Conservation (phyloP, 2,797 vertebrate species). For the Alexandromys oeconomus region DNA sequence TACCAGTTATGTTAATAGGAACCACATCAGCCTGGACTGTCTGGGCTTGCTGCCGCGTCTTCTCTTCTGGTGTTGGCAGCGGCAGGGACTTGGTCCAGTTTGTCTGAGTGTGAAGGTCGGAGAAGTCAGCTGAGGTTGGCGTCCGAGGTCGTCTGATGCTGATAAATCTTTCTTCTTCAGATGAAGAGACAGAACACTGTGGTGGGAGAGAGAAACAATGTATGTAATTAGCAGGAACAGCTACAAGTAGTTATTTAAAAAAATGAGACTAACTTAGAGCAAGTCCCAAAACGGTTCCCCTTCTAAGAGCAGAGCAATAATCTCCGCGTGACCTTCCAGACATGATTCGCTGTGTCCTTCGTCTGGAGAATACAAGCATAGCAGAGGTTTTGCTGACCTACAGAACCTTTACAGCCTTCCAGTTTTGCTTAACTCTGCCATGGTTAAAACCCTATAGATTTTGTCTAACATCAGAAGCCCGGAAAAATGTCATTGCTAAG, state of each 20-base stretch:
- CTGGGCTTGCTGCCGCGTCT: conserved; percentile 95
- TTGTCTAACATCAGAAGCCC: background rate
- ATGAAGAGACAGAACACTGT: conserved; percentile 86
- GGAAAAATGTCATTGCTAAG: background rate
- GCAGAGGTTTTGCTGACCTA: conserved; percentile 54
- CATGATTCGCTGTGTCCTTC: background rate
- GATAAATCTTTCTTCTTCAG: conserved; percentile 90
- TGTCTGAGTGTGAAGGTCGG: conserved; percentile 90
- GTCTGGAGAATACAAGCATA: background rate
- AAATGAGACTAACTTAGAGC: background rate
- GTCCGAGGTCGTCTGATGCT: conserved; percentile 92
- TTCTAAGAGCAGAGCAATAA: conserved; percentile 3
- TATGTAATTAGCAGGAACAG: conserved; percentile 22
- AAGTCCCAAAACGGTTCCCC: background rate
- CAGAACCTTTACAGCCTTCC: background rate
- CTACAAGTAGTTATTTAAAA: background rate
- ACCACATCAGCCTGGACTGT: conserved; percentile 96
- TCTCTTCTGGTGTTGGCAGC: conserved; percentile 97
- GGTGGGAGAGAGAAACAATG: conserved; percentile 41
- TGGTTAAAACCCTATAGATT: conserved; percentile 41
- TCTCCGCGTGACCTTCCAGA: background rate
- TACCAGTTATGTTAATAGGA: conserved; percentile 98
- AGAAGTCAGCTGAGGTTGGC: conserved; percentile 88
- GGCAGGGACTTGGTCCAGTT: conserved; percentile 92
- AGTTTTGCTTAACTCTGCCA: background rate